A percentile compares a stretch with the other conserved stretches of the same genome.
These are phyloP conservation scores for Trypoxylus dichotomus DNA, from an alignment of 1,140 invertebrate species.

Conservation along the genomic window DNA sequence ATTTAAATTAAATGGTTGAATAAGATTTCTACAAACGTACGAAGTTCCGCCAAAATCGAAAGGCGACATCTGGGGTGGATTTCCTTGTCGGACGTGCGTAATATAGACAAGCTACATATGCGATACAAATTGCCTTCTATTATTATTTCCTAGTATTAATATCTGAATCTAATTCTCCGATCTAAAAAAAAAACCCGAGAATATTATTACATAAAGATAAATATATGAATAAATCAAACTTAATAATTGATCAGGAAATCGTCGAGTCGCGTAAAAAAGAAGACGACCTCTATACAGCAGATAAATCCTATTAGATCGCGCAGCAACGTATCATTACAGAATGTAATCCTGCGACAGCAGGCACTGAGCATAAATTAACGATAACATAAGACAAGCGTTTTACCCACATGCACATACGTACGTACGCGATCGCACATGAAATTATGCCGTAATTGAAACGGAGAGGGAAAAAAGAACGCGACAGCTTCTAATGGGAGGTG, in stretches of 20 bases:
- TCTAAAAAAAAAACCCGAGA: no score
- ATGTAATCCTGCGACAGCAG: neutral
- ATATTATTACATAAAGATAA: neutral
- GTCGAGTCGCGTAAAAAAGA: neutral
- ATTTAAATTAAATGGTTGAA: no score
- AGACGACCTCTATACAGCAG: neutral
- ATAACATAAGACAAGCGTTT: neutral
- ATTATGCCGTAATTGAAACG: neutral
- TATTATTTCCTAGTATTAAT: no score
- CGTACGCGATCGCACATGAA: neutral
- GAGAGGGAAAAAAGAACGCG: neutral
- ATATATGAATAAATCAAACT: neutral
- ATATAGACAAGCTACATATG: no score
- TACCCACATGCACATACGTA: neutral
- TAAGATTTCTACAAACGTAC: no score
- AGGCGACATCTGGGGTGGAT: no score
- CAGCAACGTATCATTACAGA: neutral
- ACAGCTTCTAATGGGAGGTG: neutral
- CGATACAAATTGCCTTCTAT: no score
- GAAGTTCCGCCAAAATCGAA: no score
- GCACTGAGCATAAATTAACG: constrained; percentile 7
- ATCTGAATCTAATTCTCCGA: no score
- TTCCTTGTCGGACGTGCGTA: no score
- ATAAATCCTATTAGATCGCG: neutral
- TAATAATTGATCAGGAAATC: neutral